A percentile compares a stretch with the other conserved stretches of the same genome.
Evolutionary conservation across 2,888 invertebrate genomes (phyloP).

Genomic region (Synanthedon tipuliformis): DNA sequence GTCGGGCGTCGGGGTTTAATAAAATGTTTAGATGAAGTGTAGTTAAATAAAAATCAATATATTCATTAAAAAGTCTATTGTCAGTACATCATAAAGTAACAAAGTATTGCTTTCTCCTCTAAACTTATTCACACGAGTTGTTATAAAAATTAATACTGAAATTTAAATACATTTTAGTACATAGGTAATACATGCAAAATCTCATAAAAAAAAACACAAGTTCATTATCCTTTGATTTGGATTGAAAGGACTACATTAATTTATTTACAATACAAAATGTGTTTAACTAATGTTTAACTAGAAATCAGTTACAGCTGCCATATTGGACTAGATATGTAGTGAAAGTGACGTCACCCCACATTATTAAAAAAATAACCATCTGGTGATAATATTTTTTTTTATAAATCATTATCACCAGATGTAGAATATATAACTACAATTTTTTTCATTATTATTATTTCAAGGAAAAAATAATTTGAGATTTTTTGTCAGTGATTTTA

Average conservation of each 20-base stretch:
- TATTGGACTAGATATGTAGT: constrained; percentile 26
- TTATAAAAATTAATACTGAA: neutral
- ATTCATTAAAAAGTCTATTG: constrained; percentile 25
- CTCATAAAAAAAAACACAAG: neutral
- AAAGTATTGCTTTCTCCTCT: neutral
- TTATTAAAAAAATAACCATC: too few relatives aligned
- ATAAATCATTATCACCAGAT: too few relatives aligned
- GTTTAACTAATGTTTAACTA: constrained; percentile 1
- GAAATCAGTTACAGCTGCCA: constrained; percentile 20
- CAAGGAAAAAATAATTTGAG: too few relatives aligned
- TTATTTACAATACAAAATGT: too few relatives aligned
- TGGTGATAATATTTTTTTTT: too few relatives aligned
- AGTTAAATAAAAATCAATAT: neutral
- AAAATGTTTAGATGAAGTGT: neutral
- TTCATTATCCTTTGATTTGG: too few relatives aligned
- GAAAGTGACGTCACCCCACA: too few relatives aligned
- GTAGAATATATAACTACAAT: too few relatives aligned
- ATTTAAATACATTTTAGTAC: neutral
- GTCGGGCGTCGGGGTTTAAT: too few relatives aligned
- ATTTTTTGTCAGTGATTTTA: too few relatives aligned
- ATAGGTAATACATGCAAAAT: neutral
- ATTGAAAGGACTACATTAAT: too few relatives aligned
- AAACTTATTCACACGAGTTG: neutral
- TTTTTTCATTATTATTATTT: too few relatives aligned
- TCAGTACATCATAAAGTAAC: constrained; percentile 21